Evolutionary conservation across 2,797 vertebrate genomes (phyloP).

Genomic region (Xenentodon cancila): DNA sequence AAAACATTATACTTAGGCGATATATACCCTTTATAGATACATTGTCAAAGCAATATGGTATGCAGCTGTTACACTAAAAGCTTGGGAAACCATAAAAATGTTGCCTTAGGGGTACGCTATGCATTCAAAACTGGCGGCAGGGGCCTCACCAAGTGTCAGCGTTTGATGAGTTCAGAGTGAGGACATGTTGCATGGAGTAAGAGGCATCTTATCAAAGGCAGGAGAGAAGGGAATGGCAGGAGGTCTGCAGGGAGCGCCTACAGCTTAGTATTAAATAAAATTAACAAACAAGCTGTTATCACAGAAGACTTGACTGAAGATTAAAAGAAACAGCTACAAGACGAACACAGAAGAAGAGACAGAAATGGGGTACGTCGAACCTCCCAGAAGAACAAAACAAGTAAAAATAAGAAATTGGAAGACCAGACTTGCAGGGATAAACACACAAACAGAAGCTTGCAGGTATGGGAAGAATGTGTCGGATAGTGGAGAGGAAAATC

Average conservation of each 20-base stretch:
- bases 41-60: too few species aligned
- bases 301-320: background rate
- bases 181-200: background rate
- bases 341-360: background rate
- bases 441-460: conserved; percentile 10
- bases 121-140: background rate
- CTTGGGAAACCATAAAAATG: too few species aligned
- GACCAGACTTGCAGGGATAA: conserved; percentile 2
- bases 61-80: too few species aligned
- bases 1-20: too few species aligned
- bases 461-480: conserved; percentile 36
- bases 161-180: background rate
- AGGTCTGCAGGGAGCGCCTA: conserved; percentile 13
- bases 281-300: conserved; percentile 5
- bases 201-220: conserved; percentile 5
- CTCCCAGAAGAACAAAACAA: conserved; percentile 18
- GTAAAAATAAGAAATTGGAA: conserved; percentile 1
- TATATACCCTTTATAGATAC: too few species aligned
- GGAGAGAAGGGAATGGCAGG: background rate
- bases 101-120: background rate
- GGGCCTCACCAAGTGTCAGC: background rate
- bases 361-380: background rate
- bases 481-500: conserved; percentile 32
- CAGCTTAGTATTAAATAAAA: background rate
- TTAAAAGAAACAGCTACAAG: background rate